Conservation (phyloP, 2,888 invertebrate genomes). For the Suillia variegata region DNA sequence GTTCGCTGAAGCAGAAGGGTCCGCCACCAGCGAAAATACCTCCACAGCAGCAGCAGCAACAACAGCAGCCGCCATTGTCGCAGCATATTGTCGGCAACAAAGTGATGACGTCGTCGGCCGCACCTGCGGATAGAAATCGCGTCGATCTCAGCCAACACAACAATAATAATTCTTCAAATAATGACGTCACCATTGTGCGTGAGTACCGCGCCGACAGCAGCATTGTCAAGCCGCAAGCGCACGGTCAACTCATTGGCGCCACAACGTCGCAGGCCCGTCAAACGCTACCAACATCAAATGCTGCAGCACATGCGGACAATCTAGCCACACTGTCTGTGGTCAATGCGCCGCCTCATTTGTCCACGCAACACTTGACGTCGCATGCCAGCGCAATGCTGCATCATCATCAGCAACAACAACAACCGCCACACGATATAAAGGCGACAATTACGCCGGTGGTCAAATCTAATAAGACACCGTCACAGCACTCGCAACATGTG, state of each 20-base stretch:
- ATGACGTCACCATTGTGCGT: conserved; percentile 59
- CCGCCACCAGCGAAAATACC: conserved; percentile 41
- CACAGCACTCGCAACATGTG: no score
- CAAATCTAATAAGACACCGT: conserved; percentile 38
- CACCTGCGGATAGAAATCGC: neutral
- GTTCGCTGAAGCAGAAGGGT: conserved; percentile 72
- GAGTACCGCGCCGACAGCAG: conserved; percentile 60
- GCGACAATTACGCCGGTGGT: conserved; percentile 71
- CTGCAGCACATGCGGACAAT: conserved; percentile 53
- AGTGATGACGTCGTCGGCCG: conserved; percentile 12
- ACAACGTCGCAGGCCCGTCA: conserved; percentile 34
- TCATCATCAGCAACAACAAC: conserved; percentile 45
- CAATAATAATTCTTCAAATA: conserved; percentile 38
- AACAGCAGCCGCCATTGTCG: conserved; percentile 17
- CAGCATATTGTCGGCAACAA: conserved; percentile 8
- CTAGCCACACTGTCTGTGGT: conserved; percentile 76
- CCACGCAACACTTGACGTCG: conserved; percentile 42
- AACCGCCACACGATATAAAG: conserved; percentile 61
- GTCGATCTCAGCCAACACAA: conserved; percentile 27
- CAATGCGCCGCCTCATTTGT: conserved; percentile 62
- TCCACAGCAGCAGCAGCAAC: conserved; percentile 26
- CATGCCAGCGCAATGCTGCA: conserved; percentile 36
- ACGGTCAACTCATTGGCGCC: conserved; percentile 42
- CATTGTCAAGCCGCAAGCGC: conserved; percentile 47
- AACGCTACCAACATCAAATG: conserved; percentile 15